Conservation (phyloP, 2,888 invertebrate species). For the Hermaeophaga mercurialis region DNA sequence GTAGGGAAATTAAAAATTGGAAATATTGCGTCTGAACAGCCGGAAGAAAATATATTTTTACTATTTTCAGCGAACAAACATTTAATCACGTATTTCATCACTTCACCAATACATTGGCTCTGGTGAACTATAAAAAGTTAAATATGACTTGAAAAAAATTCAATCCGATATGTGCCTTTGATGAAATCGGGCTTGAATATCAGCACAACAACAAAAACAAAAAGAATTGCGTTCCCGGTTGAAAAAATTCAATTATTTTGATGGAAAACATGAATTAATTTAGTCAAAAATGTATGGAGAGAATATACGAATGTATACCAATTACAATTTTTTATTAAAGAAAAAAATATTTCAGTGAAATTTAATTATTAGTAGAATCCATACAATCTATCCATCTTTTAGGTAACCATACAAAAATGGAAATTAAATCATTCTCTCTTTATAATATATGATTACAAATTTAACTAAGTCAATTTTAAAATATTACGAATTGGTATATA, state of each 20-base stretch:
- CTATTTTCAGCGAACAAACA: conserved; percentile 14
- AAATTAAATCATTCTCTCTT: no score
- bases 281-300: conserved; percentile 23
- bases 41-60: conserved; percentile 10
- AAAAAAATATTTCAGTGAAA: no score
- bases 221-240: conserved; percentile 21
- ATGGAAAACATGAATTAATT: conserved; percentile 28
- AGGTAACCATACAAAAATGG: no score
- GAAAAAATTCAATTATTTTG: conserved; percentile 32
- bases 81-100: conserved; percentile 28
- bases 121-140: conserved; percentile 23
- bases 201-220: conserved; percentile 18
- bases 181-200: conserved; percentile 27
- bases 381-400: no score
- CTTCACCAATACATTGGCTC: conserved; percentile 13
- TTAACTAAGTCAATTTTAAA: no score
- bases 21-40: not conserved
- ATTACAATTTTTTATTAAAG: conserved; percentile 9
- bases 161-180: conserved; percentile 31
- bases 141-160: conserved; percentile 28
- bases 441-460: no score
- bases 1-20: not conserved
- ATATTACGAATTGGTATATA: no score
- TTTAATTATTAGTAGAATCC: no score
- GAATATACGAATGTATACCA: conserved; percentile 18